Base-by-base conservation (phyloP, 2,888 invertebrate genomes). In the Tenthredo mesomela region DNA sequence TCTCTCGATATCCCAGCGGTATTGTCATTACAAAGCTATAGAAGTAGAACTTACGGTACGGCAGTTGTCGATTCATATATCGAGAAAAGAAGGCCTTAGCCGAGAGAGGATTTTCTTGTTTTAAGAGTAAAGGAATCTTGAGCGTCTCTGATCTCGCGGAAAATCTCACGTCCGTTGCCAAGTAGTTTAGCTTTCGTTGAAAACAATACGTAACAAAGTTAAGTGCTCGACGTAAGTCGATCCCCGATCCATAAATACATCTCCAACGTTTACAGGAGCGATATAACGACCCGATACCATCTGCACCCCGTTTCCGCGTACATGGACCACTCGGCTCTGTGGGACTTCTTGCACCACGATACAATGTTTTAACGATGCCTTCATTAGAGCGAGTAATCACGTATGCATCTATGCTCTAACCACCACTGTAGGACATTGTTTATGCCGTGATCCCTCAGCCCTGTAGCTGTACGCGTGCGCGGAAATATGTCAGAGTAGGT, bases 351-450 rank as follows among this genome's bases (percentile, higher is more conserved):
- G 80, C 61, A 40, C 80, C 61, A 37, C 58, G 61, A 40, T 61
- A n/a, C 61, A 61, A 61, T 61, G 58, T 80, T 61, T 61, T 80
- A 80, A 80, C 80, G 80, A 80, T 80, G 40, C 80, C 80, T 80
- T 80, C 80, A 80, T 80, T 80, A 80, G 80, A 80, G 80, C 50
- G 80, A 40, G 58, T 80, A 80, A 80, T 80, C 80, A 80, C 50
- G 58, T 40, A 40, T 61, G 40, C 37, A 80, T 80, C 80, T 61
- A 61, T 61, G 21, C 80, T 40, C 21, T 15, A 40, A 12, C 61
- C 58, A 40, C 58, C 80, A 80, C 58, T 61, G 61, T 50, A 12
- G 29, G 50, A 77, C 40, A 58, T 80, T 80, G 15, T 80, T 58
- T 21, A 61, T 80, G 5, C n/a, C 25, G 40, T 33, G 29, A 15